A percentile compares a stretch with the other conserved stretches of the same genome.
Conservation (phyloP, 2,113 vertebrate genomes). For the Neogale vison region DNA sequence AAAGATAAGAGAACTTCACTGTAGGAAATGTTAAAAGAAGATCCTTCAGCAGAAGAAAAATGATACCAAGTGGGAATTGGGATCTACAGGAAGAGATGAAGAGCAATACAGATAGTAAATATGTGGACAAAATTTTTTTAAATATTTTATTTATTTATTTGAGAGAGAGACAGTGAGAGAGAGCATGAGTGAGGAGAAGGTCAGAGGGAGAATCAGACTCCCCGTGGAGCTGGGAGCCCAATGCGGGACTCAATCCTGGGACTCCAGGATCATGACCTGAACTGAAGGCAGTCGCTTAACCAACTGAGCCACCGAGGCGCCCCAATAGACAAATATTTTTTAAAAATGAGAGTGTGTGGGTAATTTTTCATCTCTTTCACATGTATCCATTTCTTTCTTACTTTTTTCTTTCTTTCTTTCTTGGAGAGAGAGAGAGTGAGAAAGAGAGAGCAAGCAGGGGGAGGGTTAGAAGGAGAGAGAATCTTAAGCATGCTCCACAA, state of each 20-base stretch:
- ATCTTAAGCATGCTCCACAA: too few species aligned
- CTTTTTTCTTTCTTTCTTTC: too few species aligned
- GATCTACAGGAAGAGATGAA: not conserved
- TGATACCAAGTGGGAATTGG: not conserved
- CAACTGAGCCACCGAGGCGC: too few species aligned
- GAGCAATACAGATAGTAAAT: not conserved
- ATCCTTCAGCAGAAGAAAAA: constrained; percentile 11
- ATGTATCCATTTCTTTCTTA: not conserved
- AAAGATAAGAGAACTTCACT: not conserved
- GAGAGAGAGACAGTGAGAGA: too few species aligned
- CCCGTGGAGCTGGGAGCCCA: too few species aligned
- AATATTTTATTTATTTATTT: too few species aligned
- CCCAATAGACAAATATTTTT: not conserved
- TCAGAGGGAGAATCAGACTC: too few species aligned
- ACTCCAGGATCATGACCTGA: too few species aligned
- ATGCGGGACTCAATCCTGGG: too few species aligned
- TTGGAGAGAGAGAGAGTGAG: not conserved
- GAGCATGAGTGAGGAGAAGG: too few species aligned
- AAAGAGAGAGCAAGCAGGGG: not conserved
- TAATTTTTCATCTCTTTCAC: not conserved
- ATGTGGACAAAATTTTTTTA: not conserved
- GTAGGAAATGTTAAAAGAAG: not conserved
- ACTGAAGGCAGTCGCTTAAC: too few species aligned
- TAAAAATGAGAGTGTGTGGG: too few species aligned
- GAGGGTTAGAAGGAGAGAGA: not conserved